phyloP scores from a whole-genome alignment of 1,140 invertebrate species.

The Conus ventricosus region DNA sequence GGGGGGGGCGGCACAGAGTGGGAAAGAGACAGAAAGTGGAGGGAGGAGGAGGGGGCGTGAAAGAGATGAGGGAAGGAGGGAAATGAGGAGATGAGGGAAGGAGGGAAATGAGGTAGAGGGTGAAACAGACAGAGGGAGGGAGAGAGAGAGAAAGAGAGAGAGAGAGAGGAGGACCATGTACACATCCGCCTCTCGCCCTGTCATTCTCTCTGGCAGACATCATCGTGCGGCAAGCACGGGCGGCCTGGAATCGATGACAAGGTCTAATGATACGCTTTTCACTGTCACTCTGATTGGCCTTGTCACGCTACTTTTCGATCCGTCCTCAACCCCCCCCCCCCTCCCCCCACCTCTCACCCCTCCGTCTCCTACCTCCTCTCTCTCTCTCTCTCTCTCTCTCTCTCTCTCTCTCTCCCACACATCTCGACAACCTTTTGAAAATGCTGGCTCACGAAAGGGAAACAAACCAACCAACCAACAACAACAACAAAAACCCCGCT shows the following conservation, averaged over 20 bases:
- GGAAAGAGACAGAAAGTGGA: background rate
- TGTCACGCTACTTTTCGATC: slow-evolving; percentile 18
- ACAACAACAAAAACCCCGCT: no score
- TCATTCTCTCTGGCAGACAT: background rate
- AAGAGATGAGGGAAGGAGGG: no score
- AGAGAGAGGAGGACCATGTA: background rate
- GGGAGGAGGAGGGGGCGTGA: no score
- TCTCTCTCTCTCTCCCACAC: background rate
- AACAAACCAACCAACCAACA: no score
- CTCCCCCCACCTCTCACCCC: background rate
- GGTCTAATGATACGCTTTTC: slow-evolving; percentile 15
- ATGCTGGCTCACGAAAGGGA: no score
- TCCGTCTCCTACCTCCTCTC: no score
- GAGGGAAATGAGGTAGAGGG: no score
- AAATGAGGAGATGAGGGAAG: background rate
- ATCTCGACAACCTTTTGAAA: background rate
- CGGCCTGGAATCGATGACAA: slow-evolving; percentile 1
- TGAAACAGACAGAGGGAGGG: background rate
- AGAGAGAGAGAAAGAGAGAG: background rate
- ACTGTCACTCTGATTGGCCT: slow-evolving; percentile 12
- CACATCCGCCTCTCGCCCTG: no score
- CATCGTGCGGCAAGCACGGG: background rate
- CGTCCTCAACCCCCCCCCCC: background rate
- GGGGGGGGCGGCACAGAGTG: background rate
- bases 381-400: background rate